phyloP scores from a whole-genome alignment of 2,797 vertebrate species.

The Vireo griseus region DNA sequence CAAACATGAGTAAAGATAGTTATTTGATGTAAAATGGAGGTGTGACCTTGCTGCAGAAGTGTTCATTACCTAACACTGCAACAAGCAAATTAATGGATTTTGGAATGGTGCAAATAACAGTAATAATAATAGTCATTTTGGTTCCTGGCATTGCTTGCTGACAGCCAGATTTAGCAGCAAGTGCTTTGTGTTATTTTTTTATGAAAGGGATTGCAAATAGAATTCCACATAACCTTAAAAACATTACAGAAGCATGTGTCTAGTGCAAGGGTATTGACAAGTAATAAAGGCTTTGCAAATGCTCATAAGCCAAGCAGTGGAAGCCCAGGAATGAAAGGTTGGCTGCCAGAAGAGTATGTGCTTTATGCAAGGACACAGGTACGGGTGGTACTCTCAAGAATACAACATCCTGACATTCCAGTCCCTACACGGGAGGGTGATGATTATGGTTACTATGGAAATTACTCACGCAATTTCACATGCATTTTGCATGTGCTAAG shows the following conservation, averaged over 20 bases:
- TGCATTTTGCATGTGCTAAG: neutral
- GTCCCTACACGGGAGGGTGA: neutral
- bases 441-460: neutral
- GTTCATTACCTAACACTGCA: conserved; percentile 43
- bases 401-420: neutral
- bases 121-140: conserved; percentile 39
- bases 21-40: conserved; percentile 51
- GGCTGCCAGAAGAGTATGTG: neutral
- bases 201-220: conserved; percentile 39
- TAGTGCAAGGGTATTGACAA: neutral
- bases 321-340: neutral
- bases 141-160: conserved; percentile 52
- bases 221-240: conserved; percentile 46
- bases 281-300: conserved; percentile 1
- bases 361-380: neutral
- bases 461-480: neutral
- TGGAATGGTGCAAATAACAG: conserved; percentile 30
- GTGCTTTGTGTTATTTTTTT: conserved; percentile 46
- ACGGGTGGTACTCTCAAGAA: rapidly evolving
- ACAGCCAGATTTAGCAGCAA: conserved; percentile 39
- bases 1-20: conserved; percentile 51
- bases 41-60: conserved; percentile 63
- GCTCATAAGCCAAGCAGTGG: neutral
- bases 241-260: neutral
- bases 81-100: conserved; percentile 64